These are phyloP conservation scores for Odontophorus gujanensis DNA, from an alignment of 2,113 vertebrate species.

Conservation along the genomic window DNA sequence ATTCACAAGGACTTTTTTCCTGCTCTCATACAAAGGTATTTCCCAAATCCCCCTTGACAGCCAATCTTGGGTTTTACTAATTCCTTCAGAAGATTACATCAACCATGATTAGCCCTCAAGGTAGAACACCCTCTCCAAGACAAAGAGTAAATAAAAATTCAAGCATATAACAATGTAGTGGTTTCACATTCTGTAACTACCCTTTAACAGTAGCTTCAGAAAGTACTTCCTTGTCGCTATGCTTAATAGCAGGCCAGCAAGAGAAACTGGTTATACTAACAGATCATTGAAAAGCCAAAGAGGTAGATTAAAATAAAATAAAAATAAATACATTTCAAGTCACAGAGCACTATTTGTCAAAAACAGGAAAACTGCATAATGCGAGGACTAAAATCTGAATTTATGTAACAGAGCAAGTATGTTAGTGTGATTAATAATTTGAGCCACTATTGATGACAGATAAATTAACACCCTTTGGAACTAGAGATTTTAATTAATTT, in stretches of 20 bases:
- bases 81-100: neutral
- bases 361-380: neutral
- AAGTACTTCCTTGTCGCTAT: neutral
- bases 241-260: neutral
- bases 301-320: neutral
- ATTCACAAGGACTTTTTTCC: neutral
- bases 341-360: neutral
- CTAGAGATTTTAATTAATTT: neutral
- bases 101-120: neutral
- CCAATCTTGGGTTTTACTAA: neutral
- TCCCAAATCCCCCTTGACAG: neutral
- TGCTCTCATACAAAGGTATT: neutral
- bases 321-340: neutral
- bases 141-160: neutral
- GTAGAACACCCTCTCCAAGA: neutral
- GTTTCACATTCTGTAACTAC: neutral
- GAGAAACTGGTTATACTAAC: neutral
- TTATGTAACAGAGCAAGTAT: neutral
- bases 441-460: neutral
- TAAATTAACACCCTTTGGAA: neutral
- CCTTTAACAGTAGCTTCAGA: neutral
- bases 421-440: neutral
- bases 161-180: neutral
- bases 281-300: neutral
- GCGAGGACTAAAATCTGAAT: neutral